Conservation (phyloP, 2,797 vertebrate genomes). For the Melopsittacus undulatus region DNA sequence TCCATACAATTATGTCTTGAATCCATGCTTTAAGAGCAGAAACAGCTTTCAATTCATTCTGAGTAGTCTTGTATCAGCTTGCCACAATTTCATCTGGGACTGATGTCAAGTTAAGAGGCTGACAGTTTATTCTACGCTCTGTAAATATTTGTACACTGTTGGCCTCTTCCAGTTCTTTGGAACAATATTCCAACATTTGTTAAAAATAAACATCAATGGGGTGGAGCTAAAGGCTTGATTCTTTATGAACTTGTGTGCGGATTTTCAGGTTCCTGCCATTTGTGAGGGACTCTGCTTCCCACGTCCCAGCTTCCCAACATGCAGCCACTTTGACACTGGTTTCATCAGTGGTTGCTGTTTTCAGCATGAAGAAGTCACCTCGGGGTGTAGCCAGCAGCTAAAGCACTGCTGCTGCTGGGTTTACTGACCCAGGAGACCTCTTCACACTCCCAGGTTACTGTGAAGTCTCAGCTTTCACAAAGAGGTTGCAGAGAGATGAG, state of each 20-base stretch:
- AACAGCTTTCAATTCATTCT: slow-evolving; percentile 44
- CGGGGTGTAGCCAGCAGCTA: rapidly evolving
- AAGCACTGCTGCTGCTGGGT: background rate
- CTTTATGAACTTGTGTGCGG: background rate
- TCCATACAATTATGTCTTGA: background rate
- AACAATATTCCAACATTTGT: slow-evolving; percentile 57
- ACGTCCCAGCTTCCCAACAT: background rate
- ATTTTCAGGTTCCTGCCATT: background rate
- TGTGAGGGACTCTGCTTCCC: background rate
- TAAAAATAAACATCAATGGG: slow-evolving; percentile 50
- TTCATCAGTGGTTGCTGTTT: background rate
- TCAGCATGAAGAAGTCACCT: background rate
- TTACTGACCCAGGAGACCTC: background rate
- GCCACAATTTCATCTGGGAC: slow-evolving; percentile 36
- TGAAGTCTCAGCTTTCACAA: background rate
- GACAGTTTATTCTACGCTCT: slow-evolving; percentile 59
- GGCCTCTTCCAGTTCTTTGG: slow-evolving; percentile 54
- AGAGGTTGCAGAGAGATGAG: background rate
- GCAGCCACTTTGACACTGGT: background rate
- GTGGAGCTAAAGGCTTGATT: background rate
- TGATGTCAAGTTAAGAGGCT: slow-evolving; percentile 62
- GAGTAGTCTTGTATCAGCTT: slow-evolving; percentile 9
- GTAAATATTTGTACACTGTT: slow-evolving; percentile 70
- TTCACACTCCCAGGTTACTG: background rate
- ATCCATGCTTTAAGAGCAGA: background rate